Conservation (phyloP, 92 coral and sea anemone species). For the Heliopora coerulea region DNA sequence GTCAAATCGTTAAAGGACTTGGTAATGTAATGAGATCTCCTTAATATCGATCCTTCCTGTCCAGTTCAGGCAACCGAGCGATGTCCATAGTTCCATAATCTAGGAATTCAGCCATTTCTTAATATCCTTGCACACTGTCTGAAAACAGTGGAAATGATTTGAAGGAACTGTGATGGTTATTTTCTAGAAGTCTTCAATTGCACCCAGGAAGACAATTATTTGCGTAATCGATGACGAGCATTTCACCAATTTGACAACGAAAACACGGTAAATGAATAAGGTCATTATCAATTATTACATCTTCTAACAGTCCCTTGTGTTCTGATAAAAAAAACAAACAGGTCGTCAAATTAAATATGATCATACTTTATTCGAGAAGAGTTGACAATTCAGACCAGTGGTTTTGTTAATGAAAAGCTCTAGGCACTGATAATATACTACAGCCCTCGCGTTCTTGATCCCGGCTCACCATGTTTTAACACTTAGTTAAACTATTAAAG, state of each 20-base stretch:
- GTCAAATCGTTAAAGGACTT: conserved; percentile 18
- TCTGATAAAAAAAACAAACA: too few species aligned
- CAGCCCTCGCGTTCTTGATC: too few species aligned
- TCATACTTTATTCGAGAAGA: conserved; percentile 21
- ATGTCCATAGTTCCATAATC: conserved; percentile 31
- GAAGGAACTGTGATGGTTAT: conserved; percentile 23
- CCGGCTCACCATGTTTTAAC: too few species aligned
- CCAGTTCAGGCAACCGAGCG: conserved; percentile 38
- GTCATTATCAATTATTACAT: conserved; percentile 18
- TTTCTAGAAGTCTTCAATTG: not conserved
- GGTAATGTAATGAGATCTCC: conserved; percentile 39
- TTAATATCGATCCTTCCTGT: conserved; percentile 44
- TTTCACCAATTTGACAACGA: conserved; percentile 38
- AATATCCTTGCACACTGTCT: conserved; percentile 29
- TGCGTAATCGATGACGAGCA: conserved; percentile 36
- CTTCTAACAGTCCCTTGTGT: not conserved
- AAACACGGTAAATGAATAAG: conserved; percentile 38
- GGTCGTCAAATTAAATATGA: conserved; percentile 23
- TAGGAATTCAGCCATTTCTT: conserved; percentile 8
- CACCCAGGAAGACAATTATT: conserved; percentile 37
- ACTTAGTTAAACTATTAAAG: too few species aligned
- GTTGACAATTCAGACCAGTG: conserved; percentile 17
- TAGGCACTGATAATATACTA: too few species aligned
- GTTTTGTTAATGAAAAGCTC: conserved; percentile 41
- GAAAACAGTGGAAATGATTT: conserved; percentile 4